Conservation (phyloP, 2,113 vertebrate genomes). For the Pan paniscus region DNA sequence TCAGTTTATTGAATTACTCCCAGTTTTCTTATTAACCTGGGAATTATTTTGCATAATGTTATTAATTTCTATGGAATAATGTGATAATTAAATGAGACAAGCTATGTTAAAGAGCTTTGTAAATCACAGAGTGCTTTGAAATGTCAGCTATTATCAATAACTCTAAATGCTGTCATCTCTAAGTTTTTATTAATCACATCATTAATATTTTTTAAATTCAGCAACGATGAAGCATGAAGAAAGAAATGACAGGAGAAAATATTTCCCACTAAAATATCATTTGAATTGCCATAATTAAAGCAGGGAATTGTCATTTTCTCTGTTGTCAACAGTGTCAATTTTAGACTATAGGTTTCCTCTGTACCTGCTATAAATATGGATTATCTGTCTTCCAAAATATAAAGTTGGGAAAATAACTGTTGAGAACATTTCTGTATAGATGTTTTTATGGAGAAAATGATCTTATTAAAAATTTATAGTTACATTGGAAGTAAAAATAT, state of each 20-base stretch:
- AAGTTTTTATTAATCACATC: neutral
- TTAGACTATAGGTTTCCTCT: neutral
- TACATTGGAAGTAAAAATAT: neutral
- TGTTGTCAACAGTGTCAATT: neutral
- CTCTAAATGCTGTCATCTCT: constrained; percentile 12
- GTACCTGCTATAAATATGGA: neutral
- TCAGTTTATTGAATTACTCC: neutral
- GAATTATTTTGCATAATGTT: constrained; percentile 50
- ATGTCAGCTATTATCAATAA: constrained; percentile 49
- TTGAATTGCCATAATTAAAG: constrained; percentile 29
- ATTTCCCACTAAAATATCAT: constrained; percentile 20
- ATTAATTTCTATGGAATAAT: constrained; percentile 39
- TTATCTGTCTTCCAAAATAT: neutral
- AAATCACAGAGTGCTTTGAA: constrained; percentile 60
- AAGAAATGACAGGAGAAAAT: constrained; percentile 1
- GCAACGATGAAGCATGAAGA: neutral
- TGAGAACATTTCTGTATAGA: neutral
- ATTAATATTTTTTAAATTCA: constrained; percentile 53
- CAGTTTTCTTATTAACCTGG: constrained; percentile 54
- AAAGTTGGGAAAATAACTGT: neutral
- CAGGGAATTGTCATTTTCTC: neutral
- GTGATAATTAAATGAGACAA: constrained; percentile 61
- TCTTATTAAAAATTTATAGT: neutral
- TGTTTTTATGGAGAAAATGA: neutral
- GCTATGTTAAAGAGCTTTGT: constrained; percentile 33